Evolutionary conservation across 2,888 invertebrate species (phyloP).

Genomic region (Monopis laevigella): DNA sequence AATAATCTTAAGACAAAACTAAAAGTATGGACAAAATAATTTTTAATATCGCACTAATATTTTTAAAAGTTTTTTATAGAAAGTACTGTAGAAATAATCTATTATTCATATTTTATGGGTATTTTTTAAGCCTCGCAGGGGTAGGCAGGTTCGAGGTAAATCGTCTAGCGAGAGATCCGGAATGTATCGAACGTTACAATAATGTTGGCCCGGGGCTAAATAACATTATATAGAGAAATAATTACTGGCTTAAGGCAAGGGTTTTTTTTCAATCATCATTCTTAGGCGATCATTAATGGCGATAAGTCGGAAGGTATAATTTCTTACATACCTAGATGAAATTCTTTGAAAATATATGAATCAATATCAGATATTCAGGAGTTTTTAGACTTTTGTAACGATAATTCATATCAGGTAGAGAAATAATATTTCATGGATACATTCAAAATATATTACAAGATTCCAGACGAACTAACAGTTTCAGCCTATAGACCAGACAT

Average conservation of each 20-base stretch:
- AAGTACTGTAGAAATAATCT: neutral
- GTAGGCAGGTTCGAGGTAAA: neutral
- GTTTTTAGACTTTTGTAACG: too few relatives aligned
- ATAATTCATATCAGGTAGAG: too few relatives aligned
- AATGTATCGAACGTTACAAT: neutral
- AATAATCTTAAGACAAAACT: neutral
- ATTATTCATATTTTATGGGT: constrained; percentile 10
- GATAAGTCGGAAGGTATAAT: too few relatives aligned
- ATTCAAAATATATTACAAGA: too few relatives aligned
- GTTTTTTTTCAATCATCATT: too few relatives aligned
- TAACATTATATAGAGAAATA: neutral
- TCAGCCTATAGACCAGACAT: too few relatives aligned
- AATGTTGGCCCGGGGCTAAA: constrained; percentile 2
- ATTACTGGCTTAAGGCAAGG: neutral
- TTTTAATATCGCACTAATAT: neutral
- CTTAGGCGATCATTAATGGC: too few relatives aligned
- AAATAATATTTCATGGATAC: too few relatives aligned
- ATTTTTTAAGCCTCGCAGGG: neutral
- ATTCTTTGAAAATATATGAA: too few relatives aligned
- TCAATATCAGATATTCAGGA: too few relatives aligned
- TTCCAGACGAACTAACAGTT: too few relatives aligned
- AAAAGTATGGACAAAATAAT: neutral
- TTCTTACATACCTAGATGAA: too few relatives aligned
- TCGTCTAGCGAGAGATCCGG: neutral
- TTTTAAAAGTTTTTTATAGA: neutral